phyloP scores from a whole-genome alignment of 2,797 vertebrate species.

The Coracias cyanogaster region DNA sequence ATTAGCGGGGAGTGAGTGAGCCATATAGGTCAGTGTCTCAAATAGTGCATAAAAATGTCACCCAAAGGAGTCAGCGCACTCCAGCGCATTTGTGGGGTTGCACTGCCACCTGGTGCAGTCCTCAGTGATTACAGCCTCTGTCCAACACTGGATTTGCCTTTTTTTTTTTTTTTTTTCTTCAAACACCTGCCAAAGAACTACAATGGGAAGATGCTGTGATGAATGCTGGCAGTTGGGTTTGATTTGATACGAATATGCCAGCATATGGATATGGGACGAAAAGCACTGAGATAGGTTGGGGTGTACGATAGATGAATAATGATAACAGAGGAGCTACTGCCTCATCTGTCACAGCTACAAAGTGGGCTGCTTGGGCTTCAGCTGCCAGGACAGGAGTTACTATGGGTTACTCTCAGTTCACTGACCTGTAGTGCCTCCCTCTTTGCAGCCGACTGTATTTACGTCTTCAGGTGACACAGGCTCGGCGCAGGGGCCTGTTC shows the following conservation, averaged over 20 bases:
- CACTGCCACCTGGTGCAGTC: slow-evolving; percentile 27
- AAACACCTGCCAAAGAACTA: not conserved
- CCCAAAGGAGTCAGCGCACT: not conserved
- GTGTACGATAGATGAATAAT: not conserved
- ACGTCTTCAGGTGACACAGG: not conserved
- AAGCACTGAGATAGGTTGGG: not conserved
- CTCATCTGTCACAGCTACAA: not conserved
- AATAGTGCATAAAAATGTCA: not conserved
- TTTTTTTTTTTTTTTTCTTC: not conserved
- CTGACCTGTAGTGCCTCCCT: not conserved
- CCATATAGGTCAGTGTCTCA: not conserved
- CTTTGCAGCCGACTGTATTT: not conserved
- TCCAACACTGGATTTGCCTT: fast-evolving
- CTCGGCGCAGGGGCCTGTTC: no score
- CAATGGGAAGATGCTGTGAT: not conserved
- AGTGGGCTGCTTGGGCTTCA: not conserved
- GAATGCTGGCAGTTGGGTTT: not conserved
- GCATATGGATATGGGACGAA: fast-evolving
- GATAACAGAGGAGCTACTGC: not conserved
- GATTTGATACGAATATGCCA: not conserved
- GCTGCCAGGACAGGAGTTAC: not conserved
- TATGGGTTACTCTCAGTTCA: fast-evolving
- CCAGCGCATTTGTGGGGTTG: not conserved
- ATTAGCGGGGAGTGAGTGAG: not conserved
- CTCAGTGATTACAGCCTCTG: not conserved